Percentiles rank a stretch among this genome's conserved stretches.
Conservation (phyloP, 1,140 invertebrate genomes). For the Nasonia giraulti region DNA sequence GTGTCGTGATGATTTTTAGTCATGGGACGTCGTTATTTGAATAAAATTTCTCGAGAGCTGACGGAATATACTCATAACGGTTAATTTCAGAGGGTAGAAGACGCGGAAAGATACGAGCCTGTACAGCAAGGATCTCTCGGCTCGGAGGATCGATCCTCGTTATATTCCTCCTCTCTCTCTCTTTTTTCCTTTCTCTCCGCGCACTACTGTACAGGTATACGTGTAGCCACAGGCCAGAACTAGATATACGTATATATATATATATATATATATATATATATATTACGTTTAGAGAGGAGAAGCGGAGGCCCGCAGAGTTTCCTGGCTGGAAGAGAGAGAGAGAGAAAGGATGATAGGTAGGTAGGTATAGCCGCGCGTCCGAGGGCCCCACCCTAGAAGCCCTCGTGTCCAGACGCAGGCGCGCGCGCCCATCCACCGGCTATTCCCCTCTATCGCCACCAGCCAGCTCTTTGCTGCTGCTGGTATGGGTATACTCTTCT, state of each 20-base stretch:
- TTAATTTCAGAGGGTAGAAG: background rate
- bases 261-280: no score
- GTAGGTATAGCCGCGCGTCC: conserved; percentile 14
- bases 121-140: conserved; percentile 24
- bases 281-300: background rate
- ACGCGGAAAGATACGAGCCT: background rate
- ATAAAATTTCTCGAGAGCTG: background rate
- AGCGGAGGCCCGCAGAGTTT: background rate
- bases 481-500: background rate
- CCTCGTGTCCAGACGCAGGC: conserved; percentile 51
- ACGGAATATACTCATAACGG: background rate
- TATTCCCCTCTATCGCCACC: background rate
- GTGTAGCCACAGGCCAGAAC: background rate
- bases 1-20: background rate
- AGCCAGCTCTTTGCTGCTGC: background rate
- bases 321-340: background rate
- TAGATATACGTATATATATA: background rate
- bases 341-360: conserved; percentile 11
- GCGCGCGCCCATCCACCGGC: conserved; percentile 50
- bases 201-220: background rate
- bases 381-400: conserved; percentile 48
- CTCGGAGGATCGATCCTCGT: conserved; percentile 43
- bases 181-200: conserved; percentile 10
- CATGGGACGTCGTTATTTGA: background rate
- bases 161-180: background rate